Evolutionary conservation across 2,113 vertebrate genomes (phyloP).

Genomic region (Megaceryle maxima): DNA sequence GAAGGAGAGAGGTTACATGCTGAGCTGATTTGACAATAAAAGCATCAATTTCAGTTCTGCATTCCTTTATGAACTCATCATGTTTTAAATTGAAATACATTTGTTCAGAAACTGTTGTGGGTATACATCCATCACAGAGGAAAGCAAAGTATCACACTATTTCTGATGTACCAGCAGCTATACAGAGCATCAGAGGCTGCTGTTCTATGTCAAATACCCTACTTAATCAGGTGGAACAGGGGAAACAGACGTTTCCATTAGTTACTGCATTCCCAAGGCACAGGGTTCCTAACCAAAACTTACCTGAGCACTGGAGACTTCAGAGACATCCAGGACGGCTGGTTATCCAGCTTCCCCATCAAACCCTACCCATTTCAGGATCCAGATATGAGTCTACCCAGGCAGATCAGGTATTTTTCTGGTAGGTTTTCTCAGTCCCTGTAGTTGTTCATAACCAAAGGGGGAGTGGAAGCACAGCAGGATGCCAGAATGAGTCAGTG

Average conservation of each 20-base stretch:
- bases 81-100: constrained; percentile 25
- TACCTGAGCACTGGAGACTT: not conserved
- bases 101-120: not conserved
- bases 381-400: not conserved
- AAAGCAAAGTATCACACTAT: not conserved
- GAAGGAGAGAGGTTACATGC: not conserved
- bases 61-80: constrained; percentile 14
- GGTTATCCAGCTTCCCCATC: not conserved
- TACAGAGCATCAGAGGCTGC: not conserved
- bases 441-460: not conserved
- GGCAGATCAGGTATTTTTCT: not conserved
- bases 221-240: not conserved
- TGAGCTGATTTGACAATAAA: not conserved
- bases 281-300: not conserved
- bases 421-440: not conserved
- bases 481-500: not conserved
- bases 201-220: not conserved
- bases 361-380: not conserved
- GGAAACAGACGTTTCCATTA: not conserved
- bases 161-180: not conserved
- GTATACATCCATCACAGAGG: not conserved
- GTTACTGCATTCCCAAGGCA: not conserved
- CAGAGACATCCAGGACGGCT: not conserved
- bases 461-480: not conserved
- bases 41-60: not conserved